A percentile compares a stretch with the other conserved stretches of the same genome.
Conservation (phyloP, 2,888 invertebrate species). For the Caenorhabditis zanzibari region DNA sequence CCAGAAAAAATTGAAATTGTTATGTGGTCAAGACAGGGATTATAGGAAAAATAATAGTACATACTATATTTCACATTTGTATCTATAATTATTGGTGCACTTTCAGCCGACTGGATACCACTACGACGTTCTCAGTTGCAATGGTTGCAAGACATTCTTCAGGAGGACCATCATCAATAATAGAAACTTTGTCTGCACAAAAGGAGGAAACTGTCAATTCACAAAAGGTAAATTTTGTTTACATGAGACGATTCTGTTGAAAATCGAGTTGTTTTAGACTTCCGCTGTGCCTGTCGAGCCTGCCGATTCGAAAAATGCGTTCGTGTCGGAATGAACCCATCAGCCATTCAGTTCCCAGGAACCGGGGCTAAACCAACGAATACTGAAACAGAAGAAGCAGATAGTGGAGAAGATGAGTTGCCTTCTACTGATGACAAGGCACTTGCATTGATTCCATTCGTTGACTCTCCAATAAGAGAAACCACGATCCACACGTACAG, state of each 20-base stretch:
- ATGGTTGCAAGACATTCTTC: constrained; percentile 79
- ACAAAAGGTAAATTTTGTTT: constrained; percentile 68
- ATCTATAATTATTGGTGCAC: neutral
- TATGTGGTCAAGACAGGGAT: neutral
- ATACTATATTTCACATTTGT: too few species aligned
- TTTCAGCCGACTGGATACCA: constrained; percentile 78
- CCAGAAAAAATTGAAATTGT: neutral
- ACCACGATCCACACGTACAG: constrained; percentile 51
- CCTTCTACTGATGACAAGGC: constrained; percentile 22
- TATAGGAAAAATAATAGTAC: neutral
- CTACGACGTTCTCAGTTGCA: constrained; percentile 76
- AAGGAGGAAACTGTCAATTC: constrained; percentile 75
- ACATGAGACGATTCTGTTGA: neutral
- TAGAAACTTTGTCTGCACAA: constrained; percentile 69
- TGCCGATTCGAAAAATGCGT: constrained; percentile 77
- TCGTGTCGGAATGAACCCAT: constrained; percentile 73
- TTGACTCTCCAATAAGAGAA: constrained; percentile 24
- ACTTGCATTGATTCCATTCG: constrained; percentile 42
- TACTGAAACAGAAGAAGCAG: constrained; percentile 17
- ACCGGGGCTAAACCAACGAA: neutral
- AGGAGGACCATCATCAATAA: constrained; percentile 73
- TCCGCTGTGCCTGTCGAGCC: constrained; percentile 76
- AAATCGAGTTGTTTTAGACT: constrained; percentile 58
- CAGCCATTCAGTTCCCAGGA: constrained; percentile 66
- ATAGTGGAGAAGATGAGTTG: constrained; percentile 47